phyloP scores from a whole-genome alignment of 2,888 invertebrate species.

The Halictus quadricinctus region DNA sequence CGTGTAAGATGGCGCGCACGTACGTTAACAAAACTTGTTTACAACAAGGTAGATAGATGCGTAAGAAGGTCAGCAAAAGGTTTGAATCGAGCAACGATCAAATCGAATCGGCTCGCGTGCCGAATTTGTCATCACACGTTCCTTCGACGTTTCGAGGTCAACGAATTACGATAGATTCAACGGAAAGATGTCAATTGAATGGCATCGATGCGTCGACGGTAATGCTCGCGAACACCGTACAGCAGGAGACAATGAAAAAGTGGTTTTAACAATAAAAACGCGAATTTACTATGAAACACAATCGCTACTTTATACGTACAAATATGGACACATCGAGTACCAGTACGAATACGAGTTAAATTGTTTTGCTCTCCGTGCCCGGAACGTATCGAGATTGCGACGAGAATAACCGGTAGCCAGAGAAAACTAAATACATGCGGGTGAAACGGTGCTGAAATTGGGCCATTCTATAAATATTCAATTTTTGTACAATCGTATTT shows the following conservation, averaged over 20 bases:
- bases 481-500: slow-evolving; percentile 53
- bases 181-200: neutral
- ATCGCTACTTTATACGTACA: neutral
- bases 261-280: neutral
- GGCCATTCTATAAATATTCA: slow-evolving; percentile 73
- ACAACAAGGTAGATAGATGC: slow-evolving; percentile 14
- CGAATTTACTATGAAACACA: neutral
- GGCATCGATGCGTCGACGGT: neutral
- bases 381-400: slow-evolving; percentile 57
- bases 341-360: neutral
- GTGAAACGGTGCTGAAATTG: slow-evolving; percentile 67
- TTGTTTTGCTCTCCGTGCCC: slow-evolving; percentile 1
- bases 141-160: neutral
- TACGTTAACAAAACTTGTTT: slow-evolving; percentile 33
- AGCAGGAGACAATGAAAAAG: neutral
- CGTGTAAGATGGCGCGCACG: slow-evolving; percentile 2
- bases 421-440: slow-evolving; percentile 57
- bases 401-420: slow-evolving; percentile 61
- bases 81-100: neutral
- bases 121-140: neutral
- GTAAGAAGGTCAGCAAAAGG: slow-evolving; percentile 37
- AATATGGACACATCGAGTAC: neutral
- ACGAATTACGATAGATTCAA: neutral
- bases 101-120: neutral
- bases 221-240: neutral